A percentile compares a stretch with the other conserved stretches of the same genome.
These are phyloP conservation scores for Zingel zingel DNA, from an alignment of 2,113 vertebrate species.

Conservation along the genomic window DNA sequence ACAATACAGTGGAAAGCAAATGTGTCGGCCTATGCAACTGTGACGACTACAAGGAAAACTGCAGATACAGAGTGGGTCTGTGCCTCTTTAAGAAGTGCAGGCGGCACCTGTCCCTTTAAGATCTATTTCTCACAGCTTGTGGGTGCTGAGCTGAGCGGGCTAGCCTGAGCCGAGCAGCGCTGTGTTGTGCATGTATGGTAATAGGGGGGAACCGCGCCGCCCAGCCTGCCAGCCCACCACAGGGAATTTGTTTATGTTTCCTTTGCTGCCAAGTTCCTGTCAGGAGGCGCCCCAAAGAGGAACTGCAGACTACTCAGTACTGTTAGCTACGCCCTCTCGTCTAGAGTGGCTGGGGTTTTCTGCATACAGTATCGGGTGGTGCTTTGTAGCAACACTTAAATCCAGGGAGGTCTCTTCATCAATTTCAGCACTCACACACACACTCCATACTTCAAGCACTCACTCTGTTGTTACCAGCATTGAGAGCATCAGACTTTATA, in stretches of 20 bases:
- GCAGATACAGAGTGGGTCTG: conserved; percentile 6
- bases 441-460: conserved; percentile 37
- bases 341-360: conserved; percentile 61
- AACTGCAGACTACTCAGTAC: conserved; percentile 80
- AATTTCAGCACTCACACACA: conserved; percentile 39
- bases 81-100: conserved; percentile 41
- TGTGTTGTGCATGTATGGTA: conserved; percentile 73
- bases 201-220: conserved; percentile 61
- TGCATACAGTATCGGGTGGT: conserved; percentile 58
- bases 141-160: conserved; percentile 52
- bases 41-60: conserved; percentile 40
- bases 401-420: conserved; percentile 71
- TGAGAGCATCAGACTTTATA: conserved; percentile 42
- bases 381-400: conserved; percentile 64
- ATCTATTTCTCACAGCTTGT: conserved; percentile 68
- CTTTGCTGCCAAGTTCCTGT: conserved; percentile 85
- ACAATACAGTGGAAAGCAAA: conserved; percentile 39
- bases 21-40: conserved; percentile 1
- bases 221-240: conserved; percentile 79
- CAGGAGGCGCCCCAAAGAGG: conserved; percentile 83
- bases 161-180: conserved; percentile 46
- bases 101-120: conserved; percentile 75
- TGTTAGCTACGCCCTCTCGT: conserved; percentile 73
- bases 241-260: conserved; percentile 85
- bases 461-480: conserved; percentile 35